phyloP scores from a whole-genome alignment of 2,113 vertebrate species.

The Cryptotis parvus region DNA sequence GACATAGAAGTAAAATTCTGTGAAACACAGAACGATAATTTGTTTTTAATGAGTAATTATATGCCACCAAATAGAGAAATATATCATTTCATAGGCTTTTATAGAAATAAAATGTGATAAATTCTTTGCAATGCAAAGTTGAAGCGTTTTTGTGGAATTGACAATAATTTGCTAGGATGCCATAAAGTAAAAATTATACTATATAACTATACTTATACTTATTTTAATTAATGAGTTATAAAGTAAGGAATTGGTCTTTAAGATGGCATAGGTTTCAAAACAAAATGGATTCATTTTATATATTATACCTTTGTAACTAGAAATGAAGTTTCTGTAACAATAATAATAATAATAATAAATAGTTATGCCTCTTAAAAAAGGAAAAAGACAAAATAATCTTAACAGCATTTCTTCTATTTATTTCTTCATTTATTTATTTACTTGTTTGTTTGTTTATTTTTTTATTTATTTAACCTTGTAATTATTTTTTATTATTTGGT shows the following conservation, averaged over 20 bases:
- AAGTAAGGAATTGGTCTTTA: neutral
- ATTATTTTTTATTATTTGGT: constrained; percentile 3
- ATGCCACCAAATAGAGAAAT: neutral
- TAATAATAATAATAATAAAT: no score
- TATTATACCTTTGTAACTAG: neutral
- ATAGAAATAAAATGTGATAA: neutral
- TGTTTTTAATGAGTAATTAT: neutral
- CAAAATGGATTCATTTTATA: neutral
- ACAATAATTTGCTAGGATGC: neutral
- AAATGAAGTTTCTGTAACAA: neutral
- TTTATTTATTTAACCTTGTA: neutral
- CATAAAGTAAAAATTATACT: neutral
- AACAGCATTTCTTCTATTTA: neutral
- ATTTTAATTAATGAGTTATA: neutral
- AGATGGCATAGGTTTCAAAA: neutral
- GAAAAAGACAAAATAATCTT: neutral
- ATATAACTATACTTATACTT: neutral
- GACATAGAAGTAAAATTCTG: neutral
- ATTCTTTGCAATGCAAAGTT: neutral
- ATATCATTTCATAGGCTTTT: neutral
- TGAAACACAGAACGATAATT: neutral
- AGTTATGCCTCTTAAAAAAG: neutral
- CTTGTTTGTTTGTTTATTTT: no score
- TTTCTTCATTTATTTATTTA: no score
- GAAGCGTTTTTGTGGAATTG: neutral